Percentiles rank a stretch among this genome's conserved stretches.
Conservation (phyloP, 2,797 vertebrate species). For the Adelosebastes latens region DNA sequence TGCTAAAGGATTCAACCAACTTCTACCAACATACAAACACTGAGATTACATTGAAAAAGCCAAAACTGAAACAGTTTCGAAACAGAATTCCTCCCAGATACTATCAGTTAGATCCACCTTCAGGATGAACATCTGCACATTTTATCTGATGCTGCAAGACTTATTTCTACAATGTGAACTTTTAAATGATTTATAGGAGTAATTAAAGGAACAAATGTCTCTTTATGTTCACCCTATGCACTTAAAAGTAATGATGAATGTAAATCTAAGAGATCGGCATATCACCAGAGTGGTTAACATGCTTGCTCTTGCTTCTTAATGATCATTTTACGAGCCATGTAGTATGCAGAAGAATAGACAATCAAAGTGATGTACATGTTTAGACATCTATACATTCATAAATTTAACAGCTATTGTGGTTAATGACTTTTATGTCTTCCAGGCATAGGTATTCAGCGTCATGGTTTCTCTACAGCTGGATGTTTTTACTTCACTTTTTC, state of each 20-base stretch:
- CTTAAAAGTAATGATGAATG: not conserved
- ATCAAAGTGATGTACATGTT: not conserved
- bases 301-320: not conserved
- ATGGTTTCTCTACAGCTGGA: not conserved
- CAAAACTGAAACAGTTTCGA: not conserved
- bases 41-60: not conserved
- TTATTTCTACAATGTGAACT: not conserved
- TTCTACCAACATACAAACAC: not conserved
- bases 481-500: not conserved
- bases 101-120: not conserved
- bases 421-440: not conserved
- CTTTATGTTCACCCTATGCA: not conserved
- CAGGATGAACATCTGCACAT: not conserved
- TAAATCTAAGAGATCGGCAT: not conserved
- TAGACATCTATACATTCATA: not conserved
- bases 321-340: not conserved
- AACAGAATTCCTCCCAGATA: not conserved
- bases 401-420: not conserved
- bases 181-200: not conserved
- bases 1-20: not conserved
- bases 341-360: not conserved
- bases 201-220: not conserved
- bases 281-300: not conserved
- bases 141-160: not conserved
- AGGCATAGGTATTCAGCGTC: not conserved